Conservation (phyloP, 1,140 invertebrate species). For the Lepidurus couesii region DNA sequence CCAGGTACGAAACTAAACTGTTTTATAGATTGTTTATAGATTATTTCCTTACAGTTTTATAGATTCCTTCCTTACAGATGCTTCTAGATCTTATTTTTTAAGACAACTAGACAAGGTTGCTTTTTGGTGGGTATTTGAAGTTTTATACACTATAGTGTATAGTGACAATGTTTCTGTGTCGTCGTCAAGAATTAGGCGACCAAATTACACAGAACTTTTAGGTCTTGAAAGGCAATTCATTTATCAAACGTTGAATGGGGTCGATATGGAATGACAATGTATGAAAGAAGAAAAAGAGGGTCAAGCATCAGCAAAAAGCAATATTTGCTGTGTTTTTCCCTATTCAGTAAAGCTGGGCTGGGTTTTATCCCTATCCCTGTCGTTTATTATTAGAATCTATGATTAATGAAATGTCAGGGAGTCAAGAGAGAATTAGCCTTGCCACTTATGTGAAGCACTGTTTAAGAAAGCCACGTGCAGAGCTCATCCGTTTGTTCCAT, state of each 20-base stretch:
- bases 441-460: constrained; percentile 1
- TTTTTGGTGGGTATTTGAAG: too few relatives aligned
- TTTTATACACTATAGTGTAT: too few relatives aligned
- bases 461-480: constrained; percentile 18
- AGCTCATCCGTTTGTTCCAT: constrained; percentile 1
- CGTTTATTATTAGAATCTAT: background rate
- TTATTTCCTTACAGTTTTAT: too few relatives aligned
- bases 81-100: too few relatives aligned
- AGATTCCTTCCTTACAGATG: too few relatives aligned
- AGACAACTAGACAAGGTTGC: too few relatives aligned
- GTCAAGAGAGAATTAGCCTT: constrained; percentile 21
- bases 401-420: constrained; percentile 7
- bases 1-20: too few relatives aligned
- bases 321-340: constrained; percentile 5
- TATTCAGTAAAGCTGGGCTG: background rate
- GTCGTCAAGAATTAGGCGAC: background rate
- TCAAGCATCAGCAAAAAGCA: background rate
- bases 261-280: background rate
- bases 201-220: background rate
- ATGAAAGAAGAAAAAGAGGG: background rate
- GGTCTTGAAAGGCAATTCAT: background rate
- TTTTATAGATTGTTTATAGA: too few relatives aligned
- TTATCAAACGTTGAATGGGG: background rate
- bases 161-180: too few relatives aligned
- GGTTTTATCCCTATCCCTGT: background rate